A percentile compares a stretch with the other conserved stretches of the same genome.
These are phyloP conservation scores for Ochropacha duplaris DNA, from an alignment of 2,888 invertebrate species.

Conservation along the genomic window DNA sequence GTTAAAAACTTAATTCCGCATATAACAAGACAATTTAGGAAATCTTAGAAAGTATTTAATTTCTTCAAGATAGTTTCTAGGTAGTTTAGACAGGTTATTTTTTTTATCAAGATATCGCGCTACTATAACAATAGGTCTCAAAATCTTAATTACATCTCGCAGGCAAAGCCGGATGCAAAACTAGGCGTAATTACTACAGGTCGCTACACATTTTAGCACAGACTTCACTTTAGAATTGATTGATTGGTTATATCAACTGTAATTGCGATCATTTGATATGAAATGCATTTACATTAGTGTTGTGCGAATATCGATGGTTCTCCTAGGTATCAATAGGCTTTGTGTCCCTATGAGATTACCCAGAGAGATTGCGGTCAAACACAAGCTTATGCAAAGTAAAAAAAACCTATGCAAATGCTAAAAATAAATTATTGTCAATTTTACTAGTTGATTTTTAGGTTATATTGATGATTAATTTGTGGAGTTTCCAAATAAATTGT, in stretches of 20 bases:
- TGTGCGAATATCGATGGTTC: background rate
- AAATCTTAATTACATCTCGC: background rate
- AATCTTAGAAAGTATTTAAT: background rate
- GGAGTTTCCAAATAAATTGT: too few species aligned
- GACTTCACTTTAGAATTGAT: slow-evolving; percentile 4
- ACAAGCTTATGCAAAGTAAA: too few species aligned
- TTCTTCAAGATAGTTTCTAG: background rate
- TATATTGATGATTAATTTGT: too few species aligned
- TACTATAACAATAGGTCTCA: background rate
- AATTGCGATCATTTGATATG: slow-evolving; percentile 6
- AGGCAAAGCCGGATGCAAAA: slow-evolving; percentile 1
- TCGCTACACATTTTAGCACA: background rate
- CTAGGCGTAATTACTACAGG: background rate
- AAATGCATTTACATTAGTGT: background rate
- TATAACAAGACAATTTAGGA: background rate
- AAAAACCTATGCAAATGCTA: too few species aligned
- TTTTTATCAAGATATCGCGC: background rate
- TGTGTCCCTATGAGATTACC: too few species aligned
- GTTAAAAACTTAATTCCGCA: too few species aligned
- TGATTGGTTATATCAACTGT: slow-evolving; percentile 5
- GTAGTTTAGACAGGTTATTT: background rate
- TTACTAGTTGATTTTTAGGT: too few species aligned
- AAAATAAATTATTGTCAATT: too few species aligned
- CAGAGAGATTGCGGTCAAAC: too few species aligned
- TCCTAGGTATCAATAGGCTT: too few species aligned